Evolutionary conservation across 1,140 invertebrate species (phyloP).

Genomic region (Laupala kohalensis): DNA sequence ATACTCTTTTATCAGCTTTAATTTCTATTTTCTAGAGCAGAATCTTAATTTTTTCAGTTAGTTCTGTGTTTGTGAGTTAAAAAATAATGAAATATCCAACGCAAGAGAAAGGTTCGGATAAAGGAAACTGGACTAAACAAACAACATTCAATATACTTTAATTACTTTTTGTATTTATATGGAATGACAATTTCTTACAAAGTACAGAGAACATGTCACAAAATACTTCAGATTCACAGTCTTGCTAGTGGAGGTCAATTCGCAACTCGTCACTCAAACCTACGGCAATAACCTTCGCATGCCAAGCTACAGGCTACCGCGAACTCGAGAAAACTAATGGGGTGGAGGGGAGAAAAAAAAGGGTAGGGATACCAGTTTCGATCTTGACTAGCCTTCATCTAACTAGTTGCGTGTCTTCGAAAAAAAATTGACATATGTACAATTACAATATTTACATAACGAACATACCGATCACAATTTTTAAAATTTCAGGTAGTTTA

Average conservation of each 20-base stretch:
- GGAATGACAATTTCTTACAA: not conserved
- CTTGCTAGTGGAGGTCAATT: not conserved
- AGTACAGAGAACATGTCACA: not conserved
- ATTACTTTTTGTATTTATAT: not conserved
- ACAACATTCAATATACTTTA: not conserved
- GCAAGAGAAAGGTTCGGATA: no score
- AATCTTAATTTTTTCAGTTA: no score
- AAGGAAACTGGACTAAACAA: no score
- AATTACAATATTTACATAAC: not conserved
- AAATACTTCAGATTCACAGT: not conserved
- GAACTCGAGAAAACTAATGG: not conserved
- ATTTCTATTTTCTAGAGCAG: no score
- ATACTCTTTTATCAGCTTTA: no score
- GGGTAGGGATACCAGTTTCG: not conserved
- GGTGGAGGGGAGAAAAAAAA: not conserved
- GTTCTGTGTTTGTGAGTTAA: no score
- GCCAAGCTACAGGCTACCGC: not conserved
- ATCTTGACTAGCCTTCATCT: not conserved
- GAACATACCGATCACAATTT: not conserved
- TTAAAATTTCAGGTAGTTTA: not conserved
- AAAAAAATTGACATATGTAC: not conserved
- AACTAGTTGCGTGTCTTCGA: not conserved
- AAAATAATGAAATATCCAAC: no score
- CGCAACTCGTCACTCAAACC: not conserved
- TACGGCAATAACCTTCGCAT: not conserved